A percentile compares a stretch with the other conserved stretches of the same genome.
These are phyloP conservation scores for Chionodraco myersi DNA, from an alignment of 2,113 vertebrate species.

Conservation along the genomic window DNA sequence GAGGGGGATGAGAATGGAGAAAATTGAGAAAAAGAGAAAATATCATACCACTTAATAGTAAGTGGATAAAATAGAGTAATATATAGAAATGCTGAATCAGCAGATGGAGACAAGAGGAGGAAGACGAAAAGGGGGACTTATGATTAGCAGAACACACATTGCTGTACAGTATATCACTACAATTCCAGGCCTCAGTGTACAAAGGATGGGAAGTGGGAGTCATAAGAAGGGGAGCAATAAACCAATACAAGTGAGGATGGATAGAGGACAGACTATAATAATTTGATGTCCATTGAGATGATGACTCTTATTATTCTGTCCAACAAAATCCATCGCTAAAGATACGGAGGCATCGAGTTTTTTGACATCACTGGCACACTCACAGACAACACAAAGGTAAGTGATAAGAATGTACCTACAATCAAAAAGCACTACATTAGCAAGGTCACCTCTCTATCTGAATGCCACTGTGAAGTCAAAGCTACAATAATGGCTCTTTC, in stretches of 20 bases:
- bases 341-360: background rate
- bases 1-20: background rate
- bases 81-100: background rate
- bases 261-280: slow-evolving; percentile 6
- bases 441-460: slow-evolving; percentile 46
- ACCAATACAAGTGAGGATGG: slow-evolving; percentile 29
- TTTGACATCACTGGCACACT: background rate
- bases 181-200: slow-evolving; percentile 30
- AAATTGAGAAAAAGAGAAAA: background rate
- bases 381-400: slow-evolving; percentile 13
- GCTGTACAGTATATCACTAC: background rate
- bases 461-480: slow-evolving; percentile 57
- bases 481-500: slow-evolving; percentile 59
- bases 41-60: background rate
- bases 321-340: slow-evolving; percentile 12
- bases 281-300: slow-evolving; percentile 36
- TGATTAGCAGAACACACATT: slow-evolving; percentile 16
- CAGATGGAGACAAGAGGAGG: background rate
- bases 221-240: slow-evolving; percentile 50
- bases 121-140: background rate
- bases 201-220: slow-evolving; percentile 17
- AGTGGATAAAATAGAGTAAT: background rate
- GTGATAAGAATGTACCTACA: slow-evolving; percentile 20
- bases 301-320: slow-evolving; percentile 37
- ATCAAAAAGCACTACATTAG: slow-evolving; percentile 15